phyloP scores from a whole-genome alignment of 2,888 invertebrate genomes.

The Masnerella sp. region DNA sequence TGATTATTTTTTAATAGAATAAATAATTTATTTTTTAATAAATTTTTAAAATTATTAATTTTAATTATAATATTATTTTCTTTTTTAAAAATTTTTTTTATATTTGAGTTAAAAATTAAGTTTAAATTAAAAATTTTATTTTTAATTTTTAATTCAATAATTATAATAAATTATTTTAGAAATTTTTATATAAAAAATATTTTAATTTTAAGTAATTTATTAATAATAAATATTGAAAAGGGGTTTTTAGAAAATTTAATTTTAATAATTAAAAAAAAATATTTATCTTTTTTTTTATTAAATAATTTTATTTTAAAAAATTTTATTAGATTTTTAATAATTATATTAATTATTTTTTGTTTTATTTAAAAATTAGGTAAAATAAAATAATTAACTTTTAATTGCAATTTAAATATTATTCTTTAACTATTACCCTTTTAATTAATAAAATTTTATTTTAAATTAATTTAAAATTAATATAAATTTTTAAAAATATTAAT shows the following conservation, averaged over 20 bases:
- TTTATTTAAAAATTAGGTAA: conserved; percentile 68
- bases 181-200: conserved; percentile 18
- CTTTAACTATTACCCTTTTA: too few species aligned
- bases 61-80: conserved; percentile 33
- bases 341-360: conserved; percentile 62
- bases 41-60: conserved; percentile 16
- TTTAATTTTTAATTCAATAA: conserved; percentile 33
- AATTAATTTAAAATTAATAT: conserved; percentile 53
- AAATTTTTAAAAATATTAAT: conserved; percentile 1
- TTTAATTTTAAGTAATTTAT: conserved; percentile 1
- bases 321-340: conserved; percentile 12
- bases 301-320: conserved; percentile 2
- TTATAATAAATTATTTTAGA: conserved; percentile 41
- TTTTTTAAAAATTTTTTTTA: conserved; percentile 65
- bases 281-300: conserved; percentile 81
- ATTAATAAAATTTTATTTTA: too few species aligned
- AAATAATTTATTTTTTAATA: conserved; percentile 22
- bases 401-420: conserved; percentile 65
- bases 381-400: conserved; percentile 58
- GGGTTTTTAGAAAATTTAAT: neutral
- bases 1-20: conserved; percentile 48
- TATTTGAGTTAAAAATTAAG: conserved; percentile 49
- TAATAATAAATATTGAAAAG: conserved; percentile 29
- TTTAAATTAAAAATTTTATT: conserved; percentile 5
- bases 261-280: conserved; percentile 74